Percentiles rank a stretch among this genome's conserved stretches.
These are phyloP conservation scores for Zaprionus africanus DNA, from an alignment of 1,140 invertebrate genomes.

Conservation along the genomic window DNA sequence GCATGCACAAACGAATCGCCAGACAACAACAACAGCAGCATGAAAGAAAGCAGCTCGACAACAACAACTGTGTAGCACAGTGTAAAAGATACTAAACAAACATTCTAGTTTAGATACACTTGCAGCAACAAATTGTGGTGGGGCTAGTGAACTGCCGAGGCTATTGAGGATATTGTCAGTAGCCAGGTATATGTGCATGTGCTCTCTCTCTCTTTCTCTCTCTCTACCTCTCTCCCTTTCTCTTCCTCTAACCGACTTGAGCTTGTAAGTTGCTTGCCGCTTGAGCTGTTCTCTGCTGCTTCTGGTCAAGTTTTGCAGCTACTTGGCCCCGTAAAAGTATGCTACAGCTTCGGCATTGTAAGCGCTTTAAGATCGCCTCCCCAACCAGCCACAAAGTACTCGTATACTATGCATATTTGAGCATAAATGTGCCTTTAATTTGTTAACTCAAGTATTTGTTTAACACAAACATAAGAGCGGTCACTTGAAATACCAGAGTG, in stretches of 20 bases:
- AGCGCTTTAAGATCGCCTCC: conserved; percentile 17
- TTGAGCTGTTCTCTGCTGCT: conserved; percentile 16
- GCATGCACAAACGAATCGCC: conserved; percentile 58
- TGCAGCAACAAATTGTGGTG: conserved; percentile 53
- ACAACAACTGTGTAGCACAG: conserved; percentile 19
- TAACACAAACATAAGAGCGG: background rate
- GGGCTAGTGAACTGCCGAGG: conserved; percentile 44
- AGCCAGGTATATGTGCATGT: conserved; percentile 31
- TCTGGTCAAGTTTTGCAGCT: conserved; percentile 49
- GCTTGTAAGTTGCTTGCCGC: conserved; percentile 47
- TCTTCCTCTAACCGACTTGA: conserved; percentile 7
- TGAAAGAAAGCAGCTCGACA: conserved; percentile 26
- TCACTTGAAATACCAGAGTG: background rate
- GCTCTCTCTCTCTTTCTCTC: background rate
- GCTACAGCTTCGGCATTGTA: conserved; percentile 22
- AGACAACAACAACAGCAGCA: conserved; percentile 36
- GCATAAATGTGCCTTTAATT: conserved; percentile 18
- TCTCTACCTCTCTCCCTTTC: background rate
- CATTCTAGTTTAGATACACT: conserved; percentile 71
- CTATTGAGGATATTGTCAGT: conserved; percentile 62
- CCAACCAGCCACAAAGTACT: conserved; percentile 22
- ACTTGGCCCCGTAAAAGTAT: conserved; percentile 46
- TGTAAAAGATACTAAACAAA: conserved; percentile 72
- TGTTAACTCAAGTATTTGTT: conserved; percentile 19
- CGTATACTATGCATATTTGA: conserved; percentile 10